phyloP scores from a whole-genome alignment of 2,888 invertebrate species.

The Melanostoma mellinum region DNA sequence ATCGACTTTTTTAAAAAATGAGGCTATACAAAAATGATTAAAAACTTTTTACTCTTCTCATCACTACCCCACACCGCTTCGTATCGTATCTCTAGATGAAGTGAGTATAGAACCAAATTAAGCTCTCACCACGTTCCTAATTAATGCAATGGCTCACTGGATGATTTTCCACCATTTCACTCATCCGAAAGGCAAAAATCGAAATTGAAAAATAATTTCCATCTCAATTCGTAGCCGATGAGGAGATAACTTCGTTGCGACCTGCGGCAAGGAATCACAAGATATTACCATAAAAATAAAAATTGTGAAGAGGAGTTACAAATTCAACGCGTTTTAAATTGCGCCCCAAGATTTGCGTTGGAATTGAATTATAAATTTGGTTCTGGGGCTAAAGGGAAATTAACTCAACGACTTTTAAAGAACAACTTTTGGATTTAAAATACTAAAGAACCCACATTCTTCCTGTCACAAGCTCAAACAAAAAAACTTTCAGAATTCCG shows the following conservation, averaged over 20 bases:
- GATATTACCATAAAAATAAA: no score
- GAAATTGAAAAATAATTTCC: slow-evolving; percentile 37
- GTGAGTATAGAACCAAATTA: slow-evolving; percentile 41
- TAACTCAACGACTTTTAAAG: no score
- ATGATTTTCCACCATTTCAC: slow-evolving; percentile 10
- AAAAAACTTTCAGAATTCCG: neutral
- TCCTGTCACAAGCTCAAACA: neutral
- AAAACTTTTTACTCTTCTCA: neutral
- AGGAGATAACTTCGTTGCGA: neutral
- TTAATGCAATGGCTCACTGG: slow-evolving; percentile 53
- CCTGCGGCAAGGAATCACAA: neutral
- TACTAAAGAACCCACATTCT: no score
- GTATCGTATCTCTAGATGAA: neutral
- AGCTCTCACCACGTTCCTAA: slow-evolving; percentile 35
- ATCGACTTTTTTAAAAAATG: neutral
- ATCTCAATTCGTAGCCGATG: slow-evolving; percentile 24
- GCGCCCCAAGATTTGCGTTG: no score
- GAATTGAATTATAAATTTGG: no score
- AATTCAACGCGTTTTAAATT: no score
- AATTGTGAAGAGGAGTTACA: no score
- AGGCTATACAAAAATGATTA: neutral
- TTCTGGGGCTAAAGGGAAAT: no score
- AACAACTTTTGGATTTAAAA: no score
- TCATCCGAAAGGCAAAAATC: slow-evolving; percentile 16
- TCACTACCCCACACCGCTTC: neutral